Percentiles rank a stretch among this genome's conserved stretches.
phyloP scores from a whole-genome alignment of 2,888 invertebrate genomes.

The Xylota sylvarum region DNA sequence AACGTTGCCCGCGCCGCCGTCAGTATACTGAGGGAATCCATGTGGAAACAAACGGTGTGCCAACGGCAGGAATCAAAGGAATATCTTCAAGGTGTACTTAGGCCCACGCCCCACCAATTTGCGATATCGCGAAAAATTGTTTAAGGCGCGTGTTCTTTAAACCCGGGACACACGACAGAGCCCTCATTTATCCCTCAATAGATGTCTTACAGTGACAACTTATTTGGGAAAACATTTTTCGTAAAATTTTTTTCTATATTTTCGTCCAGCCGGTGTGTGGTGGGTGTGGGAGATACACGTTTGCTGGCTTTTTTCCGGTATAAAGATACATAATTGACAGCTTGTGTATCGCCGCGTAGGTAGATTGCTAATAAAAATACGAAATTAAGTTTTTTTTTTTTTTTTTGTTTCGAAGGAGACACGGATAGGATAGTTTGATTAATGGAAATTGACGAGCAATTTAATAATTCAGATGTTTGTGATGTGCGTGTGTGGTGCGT shows the following conservation, averaged over 20 bases:
- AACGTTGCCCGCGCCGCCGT: constrained; percentile 13
- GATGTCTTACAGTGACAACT: constrained; percentile 17
- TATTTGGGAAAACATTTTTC: constrained; percentile 10
- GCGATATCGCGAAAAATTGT: not conserved
- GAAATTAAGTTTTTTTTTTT: not conserved
- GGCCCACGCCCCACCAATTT: not conserved
- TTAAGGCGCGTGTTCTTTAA: constrained; percentile 5
- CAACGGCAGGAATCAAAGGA: constrained; percentile 17
- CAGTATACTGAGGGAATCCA: not conserved
- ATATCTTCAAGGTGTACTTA: constrained; percentile 8
- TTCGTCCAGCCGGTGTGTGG: not conserved
- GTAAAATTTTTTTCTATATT: not conserved
- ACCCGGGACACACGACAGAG: constrained; percentile 11
- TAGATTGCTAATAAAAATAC: constrained; percentile 1
- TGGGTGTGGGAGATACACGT: constrained; percentile 10
- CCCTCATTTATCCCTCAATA: constrained; percentile 14
- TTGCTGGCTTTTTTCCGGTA: not conserved
- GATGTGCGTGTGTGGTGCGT: not conserved
- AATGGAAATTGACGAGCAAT: constrained; percentile 48
- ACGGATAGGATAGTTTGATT: constrained; percentile 29
- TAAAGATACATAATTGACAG: constrained; percentile 14
- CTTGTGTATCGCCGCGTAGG: not conserved
- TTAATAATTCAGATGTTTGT: constrained; percentile 53
- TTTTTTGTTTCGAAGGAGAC: constrained; percentile 4
- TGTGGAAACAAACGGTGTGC: constrained; percentile 13